Conservation (phyloP, 2,797 vertebrate genomes). For the Borostomias antarcticus region DNA sequence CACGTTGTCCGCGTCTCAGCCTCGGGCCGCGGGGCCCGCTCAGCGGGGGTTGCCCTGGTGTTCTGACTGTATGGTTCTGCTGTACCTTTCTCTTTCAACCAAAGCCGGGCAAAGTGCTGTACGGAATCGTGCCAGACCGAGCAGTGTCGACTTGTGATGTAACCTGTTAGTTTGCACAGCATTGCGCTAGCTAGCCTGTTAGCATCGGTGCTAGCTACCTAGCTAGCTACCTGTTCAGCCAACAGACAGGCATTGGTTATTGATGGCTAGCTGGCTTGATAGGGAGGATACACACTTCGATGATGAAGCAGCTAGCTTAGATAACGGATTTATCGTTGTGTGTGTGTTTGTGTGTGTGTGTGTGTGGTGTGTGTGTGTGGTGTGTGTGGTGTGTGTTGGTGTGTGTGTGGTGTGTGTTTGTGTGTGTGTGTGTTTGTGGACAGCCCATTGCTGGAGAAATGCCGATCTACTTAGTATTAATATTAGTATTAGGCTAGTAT, state of each 20-base stretch:
- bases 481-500: not conserved
- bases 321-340: not conserved
- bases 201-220: too few relatives aligned
- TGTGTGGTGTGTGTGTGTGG: too few relatives aligned
- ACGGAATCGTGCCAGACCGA: constrained; percentile 24
- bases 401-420: too few relatives aligned
- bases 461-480: not conserved
- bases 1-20: constrained; percentile 2
- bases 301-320: not conserved
- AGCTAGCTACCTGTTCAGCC: not conserved
- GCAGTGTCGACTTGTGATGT: constrained; percentile 50
- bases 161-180: constrained; percentile 43
- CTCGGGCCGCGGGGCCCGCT: constrained; percentile 1
- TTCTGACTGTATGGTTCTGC: not conserved
- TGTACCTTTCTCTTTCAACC: not conserved
- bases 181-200: too few relatives aligned
- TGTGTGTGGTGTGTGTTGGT: too few relatives aligned
- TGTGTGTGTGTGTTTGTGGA: too few relatives aligned
- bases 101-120: not conserved
- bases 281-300: not conserved
- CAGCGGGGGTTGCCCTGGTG: not conserved
- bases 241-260: too few relatives aligned
- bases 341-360: not conserved
- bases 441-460: not conserved
- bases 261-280: not conserved